These are phyloP conservation scores for Synanthedon tipuliformis DNA, from an alignment of 2,888 invertebrate species.

Conservation along the genomic window DNA sequence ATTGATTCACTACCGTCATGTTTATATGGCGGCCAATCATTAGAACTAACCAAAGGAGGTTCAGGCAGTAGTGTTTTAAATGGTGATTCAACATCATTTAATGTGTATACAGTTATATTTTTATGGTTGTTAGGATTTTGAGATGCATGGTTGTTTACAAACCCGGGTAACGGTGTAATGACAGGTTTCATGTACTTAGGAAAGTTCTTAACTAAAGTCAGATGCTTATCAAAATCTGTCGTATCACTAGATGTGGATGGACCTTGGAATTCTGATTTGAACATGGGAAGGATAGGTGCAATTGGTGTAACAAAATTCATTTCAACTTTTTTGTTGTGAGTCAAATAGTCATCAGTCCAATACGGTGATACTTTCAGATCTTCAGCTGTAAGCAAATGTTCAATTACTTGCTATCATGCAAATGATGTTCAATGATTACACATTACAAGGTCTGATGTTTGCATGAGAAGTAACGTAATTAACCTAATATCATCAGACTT, in stretches of 20 bases:
- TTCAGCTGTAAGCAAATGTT: slow-evolving; percentile 49
- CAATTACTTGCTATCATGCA: background rate
- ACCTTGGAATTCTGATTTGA: slow-evolving; percentile 22
- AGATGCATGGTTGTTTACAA: background rate
- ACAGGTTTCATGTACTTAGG: slow-evolving; percentile 6
- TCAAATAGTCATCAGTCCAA: slow-evolving; percentile 28
- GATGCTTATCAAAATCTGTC: slow-evolving; percentile 29
- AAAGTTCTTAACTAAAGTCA: slow-evolving; percentile 12
- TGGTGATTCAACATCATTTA: slow-evolving; percentile 25
- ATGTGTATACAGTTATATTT: slow-evolving; percentile 36
- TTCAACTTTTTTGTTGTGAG: slow-evolving; percentile 17
- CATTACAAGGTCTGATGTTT: background rate
- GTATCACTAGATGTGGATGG: slow-evolving; percentile 29
- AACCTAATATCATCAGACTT: no score
- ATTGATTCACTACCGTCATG: background rate
- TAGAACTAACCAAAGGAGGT: slow-evolving; percentile 13
- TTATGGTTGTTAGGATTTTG: slow-evolving; percentile 11
- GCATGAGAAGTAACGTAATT: background rate
- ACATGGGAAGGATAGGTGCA: slow-evolving; percentile 20
- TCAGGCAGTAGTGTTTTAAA: slow-evolving; percentile 30
- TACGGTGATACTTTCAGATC: slow-evolving; percentile 27
- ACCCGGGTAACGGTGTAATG: background rate
- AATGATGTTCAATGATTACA: background rate
- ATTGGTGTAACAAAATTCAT: slow-evolving; percentile 42
- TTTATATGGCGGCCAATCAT: slow-evolving; percentile 11